These are phyloP conservation scores for Dryobotodes eremita DNA, from an alignment of 2,888 invertebrate species.

Conservation along the genomic window DNA sequence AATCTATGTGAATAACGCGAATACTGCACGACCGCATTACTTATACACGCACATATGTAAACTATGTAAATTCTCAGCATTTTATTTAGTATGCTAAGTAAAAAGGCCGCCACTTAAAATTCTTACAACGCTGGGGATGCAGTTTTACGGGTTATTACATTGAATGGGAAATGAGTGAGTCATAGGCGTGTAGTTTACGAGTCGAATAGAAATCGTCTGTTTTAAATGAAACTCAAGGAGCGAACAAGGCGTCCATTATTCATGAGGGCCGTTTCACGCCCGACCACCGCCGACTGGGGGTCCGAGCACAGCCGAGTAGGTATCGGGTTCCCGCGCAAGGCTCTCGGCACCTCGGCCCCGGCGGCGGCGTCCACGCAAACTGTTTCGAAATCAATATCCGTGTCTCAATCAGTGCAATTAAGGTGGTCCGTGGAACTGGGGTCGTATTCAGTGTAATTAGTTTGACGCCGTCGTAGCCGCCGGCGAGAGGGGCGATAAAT, in stretches of 20 bases:
- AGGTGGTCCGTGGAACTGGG: conserved; percentile 80
- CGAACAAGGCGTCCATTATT: conserved; percentile 88
- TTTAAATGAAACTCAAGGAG: conserved; percentile 90
- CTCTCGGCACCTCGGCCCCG: conserved; percentile 43
- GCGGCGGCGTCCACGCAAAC: conserved; percentile 76
- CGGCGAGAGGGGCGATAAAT: conserved; percentile 80
- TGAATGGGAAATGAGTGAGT: conserved; percentile 90
- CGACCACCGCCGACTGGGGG: conserved; percentile 74
- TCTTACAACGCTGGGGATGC: conserved; percentile 83
- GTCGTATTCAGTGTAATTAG: conserved; percentile 86
- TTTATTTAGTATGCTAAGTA: conserved; percentile 79
- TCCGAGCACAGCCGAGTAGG: conserved; percentile 60
- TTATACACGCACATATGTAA: conserved; percentile 58
- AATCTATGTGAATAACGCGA: conserved; percentile 74
- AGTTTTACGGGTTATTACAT: conserved; percentile 89
- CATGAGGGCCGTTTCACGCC: conserved; percentile 86
- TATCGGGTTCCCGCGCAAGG: conserved; percentile 44
- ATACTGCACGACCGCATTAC: conserved; percentile 59
- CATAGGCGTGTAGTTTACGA: conserved; percentile 88
- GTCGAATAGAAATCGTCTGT: conserved; percentile 90
- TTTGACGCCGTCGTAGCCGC: conserved; percentile 81
- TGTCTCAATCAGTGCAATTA: conserved; percentile 90
- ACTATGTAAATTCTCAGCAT: conserved; percentile 62
- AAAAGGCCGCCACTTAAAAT: conserved; percentile 84
- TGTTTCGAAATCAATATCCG: conserved; percentile 89